Evolutionary conservation across 2,113 vertebrate species (phyloP).

Genomic region (Progne subis): DNA sequence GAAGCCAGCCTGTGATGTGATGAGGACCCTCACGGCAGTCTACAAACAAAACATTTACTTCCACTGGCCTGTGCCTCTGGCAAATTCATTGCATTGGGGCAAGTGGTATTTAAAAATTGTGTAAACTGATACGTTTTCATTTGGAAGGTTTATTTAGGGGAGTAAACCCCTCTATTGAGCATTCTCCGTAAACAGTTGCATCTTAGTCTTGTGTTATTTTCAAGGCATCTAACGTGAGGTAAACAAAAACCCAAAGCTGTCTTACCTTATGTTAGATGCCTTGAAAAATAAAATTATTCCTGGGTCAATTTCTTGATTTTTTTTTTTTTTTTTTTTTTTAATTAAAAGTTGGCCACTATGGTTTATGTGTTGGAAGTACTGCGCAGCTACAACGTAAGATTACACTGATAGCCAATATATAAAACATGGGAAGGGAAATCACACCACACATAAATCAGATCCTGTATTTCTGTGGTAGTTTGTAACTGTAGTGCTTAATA

Average conservation of each 20-base stretch:
- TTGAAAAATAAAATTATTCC: background rate
- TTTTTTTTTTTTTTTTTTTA: background rate
- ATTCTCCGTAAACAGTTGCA: background rate
- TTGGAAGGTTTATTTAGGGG: background rate
- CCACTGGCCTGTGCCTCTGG: background rate
- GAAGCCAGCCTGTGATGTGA: background rate
- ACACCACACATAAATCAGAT: background rate
- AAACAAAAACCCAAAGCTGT: background rate
- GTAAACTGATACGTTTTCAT: background rate
- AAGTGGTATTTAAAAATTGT: background rate
- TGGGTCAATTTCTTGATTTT: background rate
- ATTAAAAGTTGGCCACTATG: background rate
- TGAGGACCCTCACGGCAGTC: background rate
- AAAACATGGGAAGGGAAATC: background rate
- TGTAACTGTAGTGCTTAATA: background rate
- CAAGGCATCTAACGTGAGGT: background rate
- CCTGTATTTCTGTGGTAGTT: background rate
- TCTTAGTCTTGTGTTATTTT: background rate
- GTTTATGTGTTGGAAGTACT: background rate
- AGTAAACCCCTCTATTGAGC: background rate
- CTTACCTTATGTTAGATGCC: background rate
- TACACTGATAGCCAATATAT: background rate
- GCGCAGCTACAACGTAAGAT: background rate
- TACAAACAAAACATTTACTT: background rate
- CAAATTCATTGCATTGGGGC: background rate